Evolutionary conservation across 1,140 invertebrate genomes (phyloP), one percentile per base, ranked within the genome.

Genomic region (Aphidius ervi): DNA sequence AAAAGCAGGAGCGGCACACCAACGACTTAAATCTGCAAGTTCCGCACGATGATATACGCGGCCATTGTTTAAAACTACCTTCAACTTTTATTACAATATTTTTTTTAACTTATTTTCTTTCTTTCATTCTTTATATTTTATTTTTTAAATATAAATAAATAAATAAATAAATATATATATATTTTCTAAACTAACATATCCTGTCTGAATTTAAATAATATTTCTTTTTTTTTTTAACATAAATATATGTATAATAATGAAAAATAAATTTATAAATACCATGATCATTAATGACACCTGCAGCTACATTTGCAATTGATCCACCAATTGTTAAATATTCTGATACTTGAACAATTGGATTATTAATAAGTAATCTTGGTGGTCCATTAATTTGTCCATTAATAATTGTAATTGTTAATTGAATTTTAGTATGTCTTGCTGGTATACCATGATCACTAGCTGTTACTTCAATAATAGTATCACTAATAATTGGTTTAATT

Each of bases 381-480:
- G 90, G 86, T 70, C 88, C 87, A 64, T 89, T 91, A 31, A 85
- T 86, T 2, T 88, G 87, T 58, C 89, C 88, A 68, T 87, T 82
- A 1, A 93, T 81, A 6, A 85, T 74, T n/a, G 92, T 82, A 48
- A 87, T 77, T 31, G 89, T 77, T 31, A 86, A 82, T 64, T 86
- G 82, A 49, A 86, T 79, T 20, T 83, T 81, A 59, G 87, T 82
- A 66, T 84, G 84, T 3, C 88, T 81, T 47, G 85, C 80, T 3
- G 90, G 90, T 43, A 76, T 74, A 0, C 92, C 93, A 65, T 92
- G 88, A 79, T 95, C 93, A 56, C 84, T 89, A 0, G 93, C 94
- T 0, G 86, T 89, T 6, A 95, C 84, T 70, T 90, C 87, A 9
- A 95, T 77, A 55, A 83, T 70, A 10, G 63, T 63, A 39, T 67